These are phyloP conservation scores for Atta cephalotes DNA, from an alignment of 1,140 invertebrate genomes.

Conservation along the genomic window DNA sequence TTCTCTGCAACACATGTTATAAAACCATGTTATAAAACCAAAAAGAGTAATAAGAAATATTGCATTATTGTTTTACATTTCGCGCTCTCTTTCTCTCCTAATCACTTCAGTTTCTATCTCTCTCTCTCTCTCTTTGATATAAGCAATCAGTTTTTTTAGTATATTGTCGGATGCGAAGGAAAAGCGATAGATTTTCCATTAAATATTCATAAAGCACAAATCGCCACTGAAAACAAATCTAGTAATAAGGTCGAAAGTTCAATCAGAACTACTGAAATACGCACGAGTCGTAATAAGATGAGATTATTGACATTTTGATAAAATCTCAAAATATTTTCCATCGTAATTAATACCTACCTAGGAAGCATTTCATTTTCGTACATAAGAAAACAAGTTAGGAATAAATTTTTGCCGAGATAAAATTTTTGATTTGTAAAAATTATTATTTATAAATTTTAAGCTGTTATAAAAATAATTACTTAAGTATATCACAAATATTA, in stretches of 20 bases:
- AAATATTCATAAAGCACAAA: conserved; percentile 37
- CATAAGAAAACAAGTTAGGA: neutral
- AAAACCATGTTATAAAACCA: neutral
- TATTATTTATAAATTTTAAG: neutral
- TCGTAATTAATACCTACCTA: neutral
- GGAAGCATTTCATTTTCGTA: neutral
- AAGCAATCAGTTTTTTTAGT: conserved; percentile 19
- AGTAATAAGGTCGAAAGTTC: conserved; percentile 29
- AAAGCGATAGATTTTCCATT: neutral
- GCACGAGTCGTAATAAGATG: neutral
- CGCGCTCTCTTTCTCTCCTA: neutral
- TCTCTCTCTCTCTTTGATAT: neutral
- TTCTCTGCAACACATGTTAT: neutral
- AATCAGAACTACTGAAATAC: conserved; percentile 1
- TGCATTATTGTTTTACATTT: neutral
- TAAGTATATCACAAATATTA: neutral
- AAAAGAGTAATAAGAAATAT: neutral
- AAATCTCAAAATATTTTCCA: conserved; percentile 5
- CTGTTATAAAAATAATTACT: neutral
- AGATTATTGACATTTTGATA: conserved; percentile 1
- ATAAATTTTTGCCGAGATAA: neutral
- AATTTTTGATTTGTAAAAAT: neutral
- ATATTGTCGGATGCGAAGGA: neutral
- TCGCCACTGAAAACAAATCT: neutral
- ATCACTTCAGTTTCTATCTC: neutral